These are phyloP conservation scores for Drosophila atroscutellata DNA, from an alignment of 2,888 invertebrate species.

Conservation along the genomic window DNA sequence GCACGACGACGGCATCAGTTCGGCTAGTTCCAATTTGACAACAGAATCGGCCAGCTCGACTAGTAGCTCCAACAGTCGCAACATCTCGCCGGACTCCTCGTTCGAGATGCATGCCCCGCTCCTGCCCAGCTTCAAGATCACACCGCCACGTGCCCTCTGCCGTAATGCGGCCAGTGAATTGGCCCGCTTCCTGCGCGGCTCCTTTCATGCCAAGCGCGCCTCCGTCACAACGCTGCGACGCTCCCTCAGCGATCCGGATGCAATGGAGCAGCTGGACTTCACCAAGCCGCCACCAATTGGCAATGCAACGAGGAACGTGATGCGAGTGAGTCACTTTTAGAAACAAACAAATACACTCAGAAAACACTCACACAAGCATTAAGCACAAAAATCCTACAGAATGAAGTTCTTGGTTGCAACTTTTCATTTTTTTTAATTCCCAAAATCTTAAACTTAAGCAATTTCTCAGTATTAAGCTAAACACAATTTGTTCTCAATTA, in stretches of 20 bases:
- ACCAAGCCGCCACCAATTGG: slow-evolving; percentile 59
- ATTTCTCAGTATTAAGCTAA: not conserved
- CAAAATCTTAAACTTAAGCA: not conserved
- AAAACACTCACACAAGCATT: not conserved
- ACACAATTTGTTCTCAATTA: not conserved
- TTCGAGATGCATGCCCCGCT: slow-evolving; percentile 84
- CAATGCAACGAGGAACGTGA: slow-evolving; percentile 73
- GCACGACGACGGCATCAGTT: slow-evolving; percentile 81
- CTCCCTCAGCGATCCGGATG: slow-evolving; percentile 84
- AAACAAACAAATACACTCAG: slow-evolving; percentile 5
- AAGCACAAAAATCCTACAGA: not conserved
- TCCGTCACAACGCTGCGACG: slow-evolving; percentile 82
- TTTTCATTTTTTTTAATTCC: not conserved
- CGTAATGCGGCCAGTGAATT: slow-evolving; percentile 81
- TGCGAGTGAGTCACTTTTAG: slow-evolving; percentile 84
- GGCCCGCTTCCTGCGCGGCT: slow-evolving; percentile 81
- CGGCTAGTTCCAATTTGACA: slow-evolving; percentile 64
- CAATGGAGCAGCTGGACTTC: slow-evolving; percentile 75
- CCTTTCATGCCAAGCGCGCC: slow-evolving; percentile 83
- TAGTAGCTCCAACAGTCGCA: slow-evolving; percentile 61
- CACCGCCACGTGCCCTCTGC: slow-evolving; percentile 76
- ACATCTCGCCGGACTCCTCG: slow-evolving; percentile 81
- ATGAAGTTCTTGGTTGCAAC: not conserved
- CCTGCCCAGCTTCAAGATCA: slow-evolving; percentile 83
- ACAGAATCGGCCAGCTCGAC: slow-evolving; percentile 43